Evolutionary conservation across 2,113 vertebrate species (phyloP), one percentile per base, ranked within the genome.

Genomic region (Bufo bufo): DNA sequence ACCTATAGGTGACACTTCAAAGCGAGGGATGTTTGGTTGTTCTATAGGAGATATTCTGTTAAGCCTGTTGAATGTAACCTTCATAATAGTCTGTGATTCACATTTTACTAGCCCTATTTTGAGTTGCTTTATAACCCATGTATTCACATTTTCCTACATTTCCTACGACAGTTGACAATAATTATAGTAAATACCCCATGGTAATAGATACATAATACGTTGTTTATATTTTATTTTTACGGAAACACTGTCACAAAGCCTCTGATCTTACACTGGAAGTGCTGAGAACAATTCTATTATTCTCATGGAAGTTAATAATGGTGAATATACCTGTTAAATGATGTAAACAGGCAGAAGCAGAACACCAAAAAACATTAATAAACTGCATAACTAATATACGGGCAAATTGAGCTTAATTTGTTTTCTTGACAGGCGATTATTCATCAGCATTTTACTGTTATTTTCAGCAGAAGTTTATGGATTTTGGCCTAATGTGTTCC

Each of bases 341-440:
- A 74, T 74, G 7, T 74, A 74, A 75, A 77, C 52, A 74, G 56
- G 69, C 69, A 45, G 66, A 85, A 74, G 59, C 75, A 75, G 69
- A 58, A 75, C 16, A 71, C 69, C 69, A 74, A 69, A 59, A 85
- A 85, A 75, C 69, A 59, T 61, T 85, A 85, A 85, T 75, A 85
- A 85, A 85, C 71, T 49, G 84, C 84, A 75, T 75, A 75, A 85
- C 69, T 85, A 85, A 85, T 85, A 75, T 45, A 75, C 14, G 84
- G 58, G 66, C 52, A 75, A 85, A 75, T 85, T 71, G 56, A 49
- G 71, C 84, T 75, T 85, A 85, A 85, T 85, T 75, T 58, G 69
- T 85, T 85, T 85, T 61, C 17, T 56, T 85, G 71, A 85, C 84
- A 85, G 71, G 69, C 71, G 77, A 85, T 85, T 85, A 85, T 85